These are phyloP conservation scores for Micrasema longulum DNA, from an alignment of 1,140 invertebrate species.

Conservation along the genomic window DNA sequence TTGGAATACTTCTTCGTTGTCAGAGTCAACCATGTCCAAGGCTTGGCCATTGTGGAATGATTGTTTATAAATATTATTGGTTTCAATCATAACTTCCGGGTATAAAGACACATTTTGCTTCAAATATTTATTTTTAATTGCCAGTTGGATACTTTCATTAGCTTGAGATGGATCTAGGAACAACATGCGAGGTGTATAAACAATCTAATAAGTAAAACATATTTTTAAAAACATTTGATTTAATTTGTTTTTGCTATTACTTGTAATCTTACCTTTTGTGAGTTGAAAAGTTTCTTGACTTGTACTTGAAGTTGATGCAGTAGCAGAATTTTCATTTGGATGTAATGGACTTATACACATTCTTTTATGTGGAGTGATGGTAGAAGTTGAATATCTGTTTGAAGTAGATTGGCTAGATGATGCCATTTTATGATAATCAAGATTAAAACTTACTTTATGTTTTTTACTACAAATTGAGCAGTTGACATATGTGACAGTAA, in stretches of 20 bases:
- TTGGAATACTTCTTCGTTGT: conserved; percentile 60
- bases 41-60: conserved; percentile 52
- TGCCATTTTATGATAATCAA: conserved; percentile 6
- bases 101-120: conserved; percentile 6
- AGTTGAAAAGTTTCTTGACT: conserved; percentile 15
- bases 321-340: neutral
- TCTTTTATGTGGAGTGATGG: conserved; percentile 26
- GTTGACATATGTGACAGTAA: neutral
- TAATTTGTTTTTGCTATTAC: neutral
- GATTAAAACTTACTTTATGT: no score
- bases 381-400: conserved; percentile 13
- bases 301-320: neutral
- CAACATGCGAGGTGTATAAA: neutral
- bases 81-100: no score
- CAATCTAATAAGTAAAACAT: neutral
- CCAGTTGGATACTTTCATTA: conserved; percentile 1
- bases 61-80: conserved; percentile 13
- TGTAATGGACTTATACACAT: conserved; percentile 35
- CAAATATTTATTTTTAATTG: neutral
- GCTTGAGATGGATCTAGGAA: neutral
- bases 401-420: neutral
- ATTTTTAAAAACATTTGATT: neutral
- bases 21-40: conserved; percentile 58
- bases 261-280: no score
- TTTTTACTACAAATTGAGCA: conserved; percentile 3